phyloP scores from a whole-genome alignment of 2,797 vertebrate genomes.

The Menidia menidia region DNA sequence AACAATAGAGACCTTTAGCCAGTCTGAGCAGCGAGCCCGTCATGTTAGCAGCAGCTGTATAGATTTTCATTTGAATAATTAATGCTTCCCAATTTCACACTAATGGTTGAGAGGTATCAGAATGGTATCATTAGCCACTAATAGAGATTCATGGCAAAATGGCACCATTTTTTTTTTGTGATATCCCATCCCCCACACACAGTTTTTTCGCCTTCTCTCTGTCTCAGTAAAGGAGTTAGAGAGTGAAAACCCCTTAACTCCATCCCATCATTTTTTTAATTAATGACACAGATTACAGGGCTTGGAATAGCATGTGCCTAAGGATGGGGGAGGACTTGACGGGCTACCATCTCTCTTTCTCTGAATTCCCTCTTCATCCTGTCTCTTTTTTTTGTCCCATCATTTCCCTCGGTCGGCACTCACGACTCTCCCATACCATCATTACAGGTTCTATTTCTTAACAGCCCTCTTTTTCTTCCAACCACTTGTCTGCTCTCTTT shows the following conservation, averaged over 20 bases:
- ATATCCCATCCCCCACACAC: constrained; percentile 13
- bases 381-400: constrained; percentile 33
- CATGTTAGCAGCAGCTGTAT: constrained; percentile 71
- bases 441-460: constrained; percentile 76
- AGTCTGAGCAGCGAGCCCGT: constrained; percentile 26
- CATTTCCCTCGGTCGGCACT: constrained; percentile 53
- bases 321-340: constrained; percentile 73
- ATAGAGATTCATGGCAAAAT: constrained; percentile 84
- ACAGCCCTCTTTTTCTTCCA: constrained; percentile 59
- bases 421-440: constrained; percentile 59
- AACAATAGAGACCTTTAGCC: constrained; percentile 49
- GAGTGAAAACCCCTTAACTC: constrained; percentile 69
- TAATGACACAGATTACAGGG: constrained; percentile 81
- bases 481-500: constrained; percentile 68
- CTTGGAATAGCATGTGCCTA: constrained; percentile 81
- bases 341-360: constrained; percentile 66
- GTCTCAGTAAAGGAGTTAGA: constrained; percentile 51
- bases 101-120: constrained; percentile 81
- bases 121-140: constrained; percentile 83
- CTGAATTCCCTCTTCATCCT: constrained; percentile 52
- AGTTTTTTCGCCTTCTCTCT: constrained; percentile 1
- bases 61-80: constrained; percentile 84
- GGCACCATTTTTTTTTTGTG: constrained; percentile 71
- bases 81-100: constrained; percentile 81
- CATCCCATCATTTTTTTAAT: constrained; percentile 80